Conservation (phyloP, 2,888 invertebrate genomes). For the Coenonympha glycerion region DNA sequence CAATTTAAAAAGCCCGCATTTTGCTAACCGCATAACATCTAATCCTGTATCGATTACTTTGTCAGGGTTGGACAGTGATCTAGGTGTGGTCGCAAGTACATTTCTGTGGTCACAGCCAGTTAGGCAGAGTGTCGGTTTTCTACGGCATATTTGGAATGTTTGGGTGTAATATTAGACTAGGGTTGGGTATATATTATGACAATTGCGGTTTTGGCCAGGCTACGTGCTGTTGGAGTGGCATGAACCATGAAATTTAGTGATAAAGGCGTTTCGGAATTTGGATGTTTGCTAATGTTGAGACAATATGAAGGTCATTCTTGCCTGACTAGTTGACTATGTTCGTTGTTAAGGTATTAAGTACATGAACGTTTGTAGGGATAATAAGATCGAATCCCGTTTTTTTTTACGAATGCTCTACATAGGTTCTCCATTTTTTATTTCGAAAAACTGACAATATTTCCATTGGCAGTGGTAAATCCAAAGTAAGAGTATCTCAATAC, state of each 20-base stretch:
- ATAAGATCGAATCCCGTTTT: too few species aligned
- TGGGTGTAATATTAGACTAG: slow-evolving; percentile 42
- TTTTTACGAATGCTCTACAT: too few species aligned
- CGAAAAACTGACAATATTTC: too few species aligned
- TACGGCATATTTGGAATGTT: slow-evolving; percentile 60
- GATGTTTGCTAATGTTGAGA: too few species aligned
- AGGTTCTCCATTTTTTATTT: too few species aligned
- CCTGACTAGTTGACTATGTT: too few species aligned
- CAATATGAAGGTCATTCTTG: too few species aligned
- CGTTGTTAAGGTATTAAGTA: too few species aligned
- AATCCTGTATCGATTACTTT: slow-evolving; percentile 13
- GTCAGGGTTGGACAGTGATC: slow-evolving; percentile 29
- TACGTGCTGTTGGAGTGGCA: background rate
- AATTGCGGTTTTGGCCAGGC: slow-evolving; percentile 35
- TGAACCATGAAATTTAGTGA: slow-evolving; percentile 1
- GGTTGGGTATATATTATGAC: slow-evolving; percentile 27
- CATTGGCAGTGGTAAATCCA: too few species aligned
- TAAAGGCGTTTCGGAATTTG: too few species aligned
- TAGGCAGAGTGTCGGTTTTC: slow-evolving; percentile 45
- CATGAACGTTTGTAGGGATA: too few species aligned
- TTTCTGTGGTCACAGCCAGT: slow-evolving; percentile 55
- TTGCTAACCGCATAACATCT: slow-evolving; percentile 11
- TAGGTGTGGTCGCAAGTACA: slow-evolving; percentile 43
- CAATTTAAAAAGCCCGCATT: slow-evolving; percentile 27
- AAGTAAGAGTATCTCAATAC: too few species aligned